Evolutionary conservation across 2,797 vertebrate species (phyloP).

Genomic region (Epinephelus malabaricus): DNA sequence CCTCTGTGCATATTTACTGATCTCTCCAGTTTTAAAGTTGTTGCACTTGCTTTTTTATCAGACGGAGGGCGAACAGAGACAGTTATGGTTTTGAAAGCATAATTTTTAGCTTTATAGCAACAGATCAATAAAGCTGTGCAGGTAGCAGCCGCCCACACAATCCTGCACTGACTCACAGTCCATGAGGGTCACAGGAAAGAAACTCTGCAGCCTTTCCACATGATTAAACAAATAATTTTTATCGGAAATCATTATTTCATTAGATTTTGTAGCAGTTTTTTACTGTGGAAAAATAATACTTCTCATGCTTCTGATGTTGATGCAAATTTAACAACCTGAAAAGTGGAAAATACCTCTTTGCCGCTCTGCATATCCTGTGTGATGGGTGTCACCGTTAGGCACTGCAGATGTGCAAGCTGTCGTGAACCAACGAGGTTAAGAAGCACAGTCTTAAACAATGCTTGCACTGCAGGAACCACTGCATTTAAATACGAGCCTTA

Average conservation of each 20-base stretch:
- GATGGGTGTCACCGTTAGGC: not conserved
- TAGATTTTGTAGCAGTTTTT: not conserved
- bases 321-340: not conserved
- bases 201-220: not conserved
- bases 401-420: not conserved
- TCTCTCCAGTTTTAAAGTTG: not conserved
- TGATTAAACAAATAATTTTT: not conserved
- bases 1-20: not conserved
- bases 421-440: not conserved
- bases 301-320: not conserved
- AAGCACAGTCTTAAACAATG: conserved; percentile 15
- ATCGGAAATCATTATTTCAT: no score
- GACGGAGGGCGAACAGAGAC: not conserved
- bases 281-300: not conserved
- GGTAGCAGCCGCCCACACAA: not conserved
- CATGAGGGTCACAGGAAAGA: not conserved
- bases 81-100: conserved; percentile 10
- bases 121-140: conserved; percentile 36
- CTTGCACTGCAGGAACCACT: conserved; percentile 36
- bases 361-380: not conserved
- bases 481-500: conserved; percentile 31
- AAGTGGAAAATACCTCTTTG: not conserved
- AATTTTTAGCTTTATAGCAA: not conserved
- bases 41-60: not conserved
- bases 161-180: conserved; percentile 2